phyloP scores from a whole-genome alignment of 2,888 invertebrate genomes.

The Parnassius glacialis region DNA sequence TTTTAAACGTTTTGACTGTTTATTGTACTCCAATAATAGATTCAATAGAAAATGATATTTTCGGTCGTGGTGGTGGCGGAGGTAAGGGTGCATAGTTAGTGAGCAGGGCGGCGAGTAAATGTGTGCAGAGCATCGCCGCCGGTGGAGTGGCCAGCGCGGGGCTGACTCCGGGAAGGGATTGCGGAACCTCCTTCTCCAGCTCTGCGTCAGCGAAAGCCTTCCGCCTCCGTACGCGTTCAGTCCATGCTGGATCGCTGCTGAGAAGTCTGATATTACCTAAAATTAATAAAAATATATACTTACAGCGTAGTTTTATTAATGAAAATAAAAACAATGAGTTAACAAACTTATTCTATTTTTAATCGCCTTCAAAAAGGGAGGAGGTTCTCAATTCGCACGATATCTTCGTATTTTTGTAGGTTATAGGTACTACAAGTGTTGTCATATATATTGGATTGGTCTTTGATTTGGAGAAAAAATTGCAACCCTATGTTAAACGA shows the following conservation, averaged over 20 bases:
- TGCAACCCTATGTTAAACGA: too few relatives aligned
- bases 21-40: conserved; percentile 84
- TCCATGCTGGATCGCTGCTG: conserved; percentile 66
- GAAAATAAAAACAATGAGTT: too few relatives aligned
- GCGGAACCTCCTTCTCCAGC: conserved; percentile 78
- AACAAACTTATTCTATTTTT: too few relatives aligned
- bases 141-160: conserved; percentile 53
- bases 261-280: conserved; percentile 46
- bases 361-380: too few relatives aligned
- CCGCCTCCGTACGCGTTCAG: conserved; percentile 78
- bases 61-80: conserved; percentile 53
- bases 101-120: conserved; percentile 66
- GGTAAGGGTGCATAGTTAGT: conserved; percentile 61
- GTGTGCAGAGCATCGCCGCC: conserved; percentile 72
- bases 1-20: conserved; percentile 13
- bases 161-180: conserved; percentile 40
- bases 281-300: conserved; percentile 4
- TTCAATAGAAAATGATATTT: conserved; percentile 84
- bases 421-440: too few relatives aligned
- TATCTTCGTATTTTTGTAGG: too few relatives aligned
- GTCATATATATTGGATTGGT: too few relatives aligned
- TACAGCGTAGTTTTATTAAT: neutral
- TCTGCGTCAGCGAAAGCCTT: conserved; percentile 85
- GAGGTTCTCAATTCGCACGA: too few relatives aligned
- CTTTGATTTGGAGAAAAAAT: too few relatives aligned